Conservation (phyloP, 2,888 invertebrate species). For the Ectropis crepuscularia region DNA sequence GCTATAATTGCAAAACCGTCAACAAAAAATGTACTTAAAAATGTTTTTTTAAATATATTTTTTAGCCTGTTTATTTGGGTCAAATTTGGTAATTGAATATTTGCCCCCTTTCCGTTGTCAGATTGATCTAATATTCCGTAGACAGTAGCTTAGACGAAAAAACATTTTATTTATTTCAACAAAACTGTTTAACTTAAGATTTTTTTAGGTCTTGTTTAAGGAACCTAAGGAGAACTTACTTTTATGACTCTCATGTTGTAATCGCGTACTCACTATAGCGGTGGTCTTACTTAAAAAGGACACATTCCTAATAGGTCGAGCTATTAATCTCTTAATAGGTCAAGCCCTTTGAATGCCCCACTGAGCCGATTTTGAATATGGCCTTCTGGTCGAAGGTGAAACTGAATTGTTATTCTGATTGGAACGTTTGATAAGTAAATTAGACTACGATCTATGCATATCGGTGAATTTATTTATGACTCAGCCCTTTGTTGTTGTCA, state of each 20-base stretch:
- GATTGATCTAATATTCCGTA: no score
- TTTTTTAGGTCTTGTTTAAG: no score
- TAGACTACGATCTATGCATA: conserved; percentile 20
- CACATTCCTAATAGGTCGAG: conserved; percentile 9
- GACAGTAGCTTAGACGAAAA: no score
- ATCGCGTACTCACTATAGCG: conserved; percentile 1
- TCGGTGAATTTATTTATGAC: neutral
- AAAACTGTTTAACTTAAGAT: no score
- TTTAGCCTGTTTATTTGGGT: no score
- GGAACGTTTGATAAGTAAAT: conserved; percentile 24
- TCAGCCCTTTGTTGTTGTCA: conserved; percentile 12
- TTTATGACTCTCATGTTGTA: conserved; percentile 1
- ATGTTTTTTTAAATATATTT: no score
- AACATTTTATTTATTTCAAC: no score
- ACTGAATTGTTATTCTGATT: conserved; percentile 27
- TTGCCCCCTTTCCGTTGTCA: no score
- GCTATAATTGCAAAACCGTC: no score
- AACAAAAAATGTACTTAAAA: no score
- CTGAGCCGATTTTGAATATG: conserved; percentile 28
- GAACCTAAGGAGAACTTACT: neutral
- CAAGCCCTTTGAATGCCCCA: conserved; percentile 19
- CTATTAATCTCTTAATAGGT: conserved; percentile 1
- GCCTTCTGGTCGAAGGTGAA: conserved; percentile 26
- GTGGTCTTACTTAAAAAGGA: conserved; percentile 4
- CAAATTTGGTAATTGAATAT: no score